Percentiles rank a stretch among this genome's conserved stretches.
Conservation (phyloP, 2,888 invertebrate species). For the Pseudanteris insignis region DNA sequence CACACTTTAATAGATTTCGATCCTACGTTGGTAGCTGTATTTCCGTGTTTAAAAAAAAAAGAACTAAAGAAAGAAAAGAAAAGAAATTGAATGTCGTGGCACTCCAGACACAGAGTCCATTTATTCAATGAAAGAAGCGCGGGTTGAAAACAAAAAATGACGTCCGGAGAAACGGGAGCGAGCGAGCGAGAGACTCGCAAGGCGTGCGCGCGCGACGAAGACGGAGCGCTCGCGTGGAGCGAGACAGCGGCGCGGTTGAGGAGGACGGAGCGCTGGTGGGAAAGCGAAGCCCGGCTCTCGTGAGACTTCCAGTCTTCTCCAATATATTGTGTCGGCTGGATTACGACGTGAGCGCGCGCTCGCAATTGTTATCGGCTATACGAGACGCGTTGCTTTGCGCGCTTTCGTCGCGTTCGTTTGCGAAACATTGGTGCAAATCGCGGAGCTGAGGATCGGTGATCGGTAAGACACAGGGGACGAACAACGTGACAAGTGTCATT, state of each 20-base stretch:
- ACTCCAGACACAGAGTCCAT: slow-evolving; percentile 24
- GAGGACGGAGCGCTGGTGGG: slow-evolving; percentile 38
- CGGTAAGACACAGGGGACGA: too few relatives aligned
- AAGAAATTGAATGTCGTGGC: slow-evolving; percentile 30
- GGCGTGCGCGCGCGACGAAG: slow-evolving; percentile 6
- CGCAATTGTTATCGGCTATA: slow-evolving; percentile 50
- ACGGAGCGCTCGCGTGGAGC: slow-evolving; percentile 2
- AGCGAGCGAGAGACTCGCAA: too few relatives aligned
- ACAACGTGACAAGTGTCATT: too few relatives aligned
- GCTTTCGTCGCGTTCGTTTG: neutral
- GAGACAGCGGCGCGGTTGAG: slow-evolving; percentile 12
- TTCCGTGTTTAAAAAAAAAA: slow-evolving; percentile 7
- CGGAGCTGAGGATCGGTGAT: too few relatives aligned
- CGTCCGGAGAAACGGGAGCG: too few relatives aligned
- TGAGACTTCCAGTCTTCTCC: slow-evolving; percentile 55
- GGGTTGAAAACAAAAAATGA: slow-evolving; percentile 30
- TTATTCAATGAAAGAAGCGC: slow-evolving; percentile 42
- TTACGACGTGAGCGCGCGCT: slow-evolving; percentile 44
- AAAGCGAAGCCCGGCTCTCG: slow-evolving; percentile 47
- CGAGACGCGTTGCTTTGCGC: neutral
- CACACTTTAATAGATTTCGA: too few relatives aligned
- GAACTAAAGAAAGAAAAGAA: neutral
- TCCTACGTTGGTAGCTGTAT: too few relatives aligned
- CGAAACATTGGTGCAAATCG: too few relatives aligned
- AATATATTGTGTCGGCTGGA: slow-evolving; percentile 54